Evolutionary conservation across 2,888 invertebrate species (phyloP), one percentile per base, ranked within the genome.

Genomic region (Steinernema hermaphroditum): DNA sequence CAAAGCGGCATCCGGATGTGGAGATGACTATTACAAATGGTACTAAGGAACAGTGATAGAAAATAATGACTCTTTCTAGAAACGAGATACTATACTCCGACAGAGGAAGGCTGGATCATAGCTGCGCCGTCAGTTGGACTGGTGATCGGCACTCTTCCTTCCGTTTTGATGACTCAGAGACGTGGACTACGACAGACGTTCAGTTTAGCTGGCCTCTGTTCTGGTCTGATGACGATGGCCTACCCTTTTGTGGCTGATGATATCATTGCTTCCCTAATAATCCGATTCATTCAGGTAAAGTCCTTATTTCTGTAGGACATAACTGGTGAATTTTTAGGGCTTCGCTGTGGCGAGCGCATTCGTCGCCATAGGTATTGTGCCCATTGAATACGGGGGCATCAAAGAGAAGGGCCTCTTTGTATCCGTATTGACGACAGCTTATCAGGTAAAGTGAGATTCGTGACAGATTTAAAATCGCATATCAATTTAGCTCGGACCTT

Each of bases 71-170:
- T 16, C 4, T 69, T 0, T 1, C 1, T 16, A 46, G 70, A 57
- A 32, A 29, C 62, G 29, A 29, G 62, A 29, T 62, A 27, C 62
- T 62, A 62, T 32, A 27, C 62, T 1, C 16, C 62, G 2, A 32
- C 32, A 16, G 62, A 62, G 4, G 62, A 72, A n/a, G 70, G 72
- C 1, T 72, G 72, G 72, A 46, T 72, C 22, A 68, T 72, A 16
- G 46, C 72, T 8, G 72, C 68, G 19, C 57, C 70, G 19, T 57
- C 68, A 41, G 70, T 72, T 27, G 72, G 72, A 0, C 46, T 57
- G 12, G 34, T 72, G 22, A 22, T 62, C 14, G 72, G 72, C 29
- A 72, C 72, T 27, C 22, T 68, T 0, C 72, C 72, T 2, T 27
- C 68, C 27, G 49, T 54, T 14, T 46, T 32, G 27, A 29, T 69